A percentile compares a stretch with the other conserved stretches of the same genome.
phyloP scores from a whole-genome alignment of 2,113 vertebrate species.

The Seriola rivoliana region DNA sequence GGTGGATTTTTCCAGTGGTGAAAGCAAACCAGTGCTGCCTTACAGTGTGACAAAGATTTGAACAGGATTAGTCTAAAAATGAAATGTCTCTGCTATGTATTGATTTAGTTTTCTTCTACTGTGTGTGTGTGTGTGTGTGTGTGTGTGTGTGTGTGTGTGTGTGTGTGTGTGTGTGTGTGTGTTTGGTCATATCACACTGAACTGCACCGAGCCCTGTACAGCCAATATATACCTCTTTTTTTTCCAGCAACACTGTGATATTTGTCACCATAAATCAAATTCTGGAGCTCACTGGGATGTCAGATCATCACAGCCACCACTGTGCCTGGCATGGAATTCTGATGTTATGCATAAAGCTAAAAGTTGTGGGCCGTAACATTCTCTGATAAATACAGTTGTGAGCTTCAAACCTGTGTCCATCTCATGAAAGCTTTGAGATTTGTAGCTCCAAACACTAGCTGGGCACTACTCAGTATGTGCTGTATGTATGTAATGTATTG shows the following conservation, averaged over 20 bases:
- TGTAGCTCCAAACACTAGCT: constrained; percentile 15
- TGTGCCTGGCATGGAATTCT: constrained; percentile 43
- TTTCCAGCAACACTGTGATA: constrained; percentile 14
- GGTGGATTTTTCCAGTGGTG: not conserved
- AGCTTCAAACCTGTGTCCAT: constrained; percentile 1
- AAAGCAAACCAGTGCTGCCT: not conserved
- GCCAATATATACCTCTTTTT: not conserved
- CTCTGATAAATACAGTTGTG: constrained; percentile 25
- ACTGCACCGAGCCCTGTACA: not conserved
- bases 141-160: not conserved
- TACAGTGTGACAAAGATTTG: constrained; percentile 7
- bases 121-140: not conserved
- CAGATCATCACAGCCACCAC: constrained; percentile 30
- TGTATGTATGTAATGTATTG: not conserved
- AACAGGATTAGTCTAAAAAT: constrained; percentile 19
- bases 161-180: not conserved
- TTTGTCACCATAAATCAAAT: constrained; percentile 53
- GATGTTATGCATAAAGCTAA: constrained; percentile 41
- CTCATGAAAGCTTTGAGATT: constrained; percentile 28
- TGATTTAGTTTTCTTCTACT: not conserved
- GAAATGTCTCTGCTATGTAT: constrained; percentile 2
- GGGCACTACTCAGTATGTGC: not conserved
- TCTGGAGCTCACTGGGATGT: constrained; percentile 33
- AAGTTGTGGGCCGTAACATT: constrained; percentile 15
- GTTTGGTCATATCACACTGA: not conserved